phyloP scores from a whole-genome alignment of 2,888 invertebrate genomes.

The Drosophila mettleri region DNA sequence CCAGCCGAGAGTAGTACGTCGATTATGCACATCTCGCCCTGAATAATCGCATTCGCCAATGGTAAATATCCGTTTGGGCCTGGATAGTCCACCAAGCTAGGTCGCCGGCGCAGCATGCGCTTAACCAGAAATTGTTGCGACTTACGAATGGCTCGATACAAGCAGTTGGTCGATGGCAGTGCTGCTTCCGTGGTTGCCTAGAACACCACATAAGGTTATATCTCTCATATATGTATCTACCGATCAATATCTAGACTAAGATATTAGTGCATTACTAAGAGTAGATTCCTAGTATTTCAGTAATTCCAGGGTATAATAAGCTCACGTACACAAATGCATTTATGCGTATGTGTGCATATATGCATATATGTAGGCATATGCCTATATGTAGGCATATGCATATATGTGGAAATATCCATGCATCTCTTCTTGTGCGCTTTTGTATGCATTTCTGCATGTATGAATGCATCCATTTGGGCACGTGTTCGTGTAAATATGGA shows the following conservation, averaged over 20 bases:
- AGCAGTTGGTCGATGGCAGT: constrained; percentile 78
- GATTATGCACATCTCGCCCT: constrained; percentile 82
- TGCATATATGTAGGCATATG: not conserved
- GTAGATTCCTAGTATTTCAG: too few relatives aligned
- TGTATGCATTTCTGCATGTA: not conserved
- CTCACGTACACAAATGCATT: not conserved
- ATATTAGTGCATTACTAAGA: too few relatives aligned
- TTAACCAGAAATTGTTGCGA: constrained; percentile 84
- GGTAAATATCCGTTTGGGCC: constrained; percentile 83
- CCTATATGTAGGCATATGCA: not conserved
- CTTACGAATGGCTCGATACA: constrained; percentile 83
- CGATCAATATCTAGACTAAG: too few relatives aligned
- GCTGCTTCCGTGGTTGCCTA: constrained; percentile 81
- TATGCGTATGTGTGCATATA: not conserved
- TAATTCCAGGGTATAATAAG: not conserved
- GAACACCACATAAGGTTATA: not conserved
- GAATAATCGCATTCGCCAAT: constrained; percentile 83
- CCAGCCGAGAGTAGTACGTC: constrained; percentile 82
- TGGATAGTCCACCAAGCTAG: constrained; percentile 82
- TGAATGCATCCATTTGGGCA: not conserved
- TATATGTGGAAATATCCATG: too few relatives aligned
- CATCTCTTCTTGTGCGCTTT: not conserved
- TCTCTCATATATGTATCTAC: not conserved
- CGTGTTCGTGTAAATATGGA: not conserved
- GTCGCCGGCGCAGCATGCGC: constrained; percentile 80